Percentiles rank a stretch among this genome's conserved stretches.
Conservation (phyloP, 2,888 invertebrate species). For the Oxyteleia sp. region DNA sequence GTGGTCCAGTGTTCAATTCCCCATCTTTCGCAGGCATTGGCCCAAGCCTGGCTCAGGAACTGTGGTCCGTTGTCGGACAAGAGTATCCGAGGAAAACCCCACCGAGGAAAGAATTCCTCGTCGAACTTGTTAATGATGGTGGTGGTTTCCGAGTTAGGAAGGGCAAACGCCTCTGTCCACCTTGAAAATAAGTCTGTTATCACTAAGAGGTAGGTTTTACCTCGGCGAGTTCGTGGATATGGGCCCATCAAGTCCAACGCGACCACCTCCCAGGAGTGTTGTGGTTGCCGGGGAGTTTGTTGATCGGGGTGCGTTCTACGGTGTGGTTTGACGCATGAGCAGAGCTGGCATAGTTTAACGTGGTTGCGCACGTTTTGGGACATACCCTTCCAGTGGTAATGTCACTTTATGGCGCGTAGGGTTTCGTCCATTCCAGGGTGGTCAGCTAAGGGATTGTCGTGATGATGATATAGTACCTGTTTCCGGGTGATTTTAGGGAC, state of each 20-base stretch:
- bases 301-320: not conserved
- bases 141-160: slow-evolving; percentile 26
- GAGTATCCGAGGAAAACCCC: slow-evolving; percentile 13
- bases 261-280: slow-evolving; percentile 29
- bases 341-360: slow-evolving; percentile 41
- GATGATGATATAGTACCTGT: slow-evolving; percentile 32
- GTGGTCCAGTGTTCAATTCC: slow-evolving; percentile 45
- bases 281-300: slow-evolving; percentile 22
- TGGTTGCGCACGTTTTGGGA: slow-evolving; percentile 34
- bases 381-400: slow-evolving; percentile 58
- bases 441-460: slow-evolving; percentile 55
- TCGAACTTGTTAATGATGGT: slow-evolving; percentile 37
- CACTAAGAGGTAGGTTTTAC: slow-evolving; percentile 70
- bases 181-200: slow-evolving; percentile 75
- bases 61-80: slow-evolving; percentile 61
- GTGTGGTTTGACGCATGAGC: slow-evolving; percentile 43
- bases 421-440: slow-evolving; percentile 77
- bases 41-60: slow-evolving; percentile 37
- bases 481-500: slow-evolving; percentile 5
- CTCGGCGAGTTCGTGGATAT: slow-evolving; percentile 53
- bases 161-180: slow-evolving; percentile 76
- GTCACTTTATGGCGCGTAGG: slow-evolving; percentile 18
- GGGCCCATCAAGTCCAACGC: slow-evolving; percentile 72
- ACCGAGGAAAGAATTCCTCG: slow-evolving; percentile 35
- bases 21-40: slow-evolving; percentile 18